A percentile compares a stretch with the other conserved stretches of the same genome.
Evolutionary conservation across 2,113 vertebrate genomes (phyloP).

Genomic region (Toxotes chatareus): DNA sequence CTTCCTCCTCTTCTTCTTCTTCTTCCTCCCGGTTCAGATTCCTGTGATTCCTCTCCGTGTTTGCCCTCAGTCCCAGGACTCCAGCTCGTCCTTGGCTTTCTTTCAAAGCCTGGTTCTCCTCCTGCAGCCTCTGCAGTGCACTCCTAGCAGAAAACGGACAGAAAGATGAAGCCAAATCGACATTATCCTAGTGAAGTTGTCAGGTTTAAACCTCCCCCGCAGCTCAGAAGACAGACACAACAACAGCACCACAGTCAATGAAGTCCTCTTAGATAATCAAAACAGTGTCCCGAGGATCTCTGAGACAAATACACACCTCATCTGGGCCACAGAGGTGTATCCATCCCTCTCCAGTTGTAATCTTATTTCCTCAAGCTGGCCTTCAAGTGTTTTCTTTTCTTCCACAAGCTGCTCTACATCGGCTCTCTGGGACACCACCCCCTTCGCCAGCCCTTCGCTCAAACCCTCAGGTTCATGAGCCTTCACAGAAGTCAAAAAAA

Average conservation of each 20-base stretch:
- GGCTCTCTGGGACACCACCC: background rate
- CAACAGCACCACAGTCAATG: background rate
- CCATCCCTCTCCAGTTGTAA: conserved; percentile 88
- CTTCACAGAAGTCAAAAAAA: conserved; percentile 48
- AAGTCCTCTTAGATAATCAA: background rate
- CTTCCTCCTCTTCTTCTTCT: conserved; percentile 53
- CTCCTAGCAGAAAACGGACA: conserved; percentile 70
- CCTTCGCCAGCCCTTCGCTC: conserved; percentile 25
- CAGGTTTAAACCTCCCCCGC: background rate
- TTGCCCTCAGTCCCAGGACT: conserved; percentile 6
- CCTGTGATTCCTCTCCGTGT: conserved; percentile 22
- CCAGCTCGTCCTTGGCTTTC: conserved; percentile 60
- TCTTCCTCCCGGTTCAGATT: conserved; percentile 32
- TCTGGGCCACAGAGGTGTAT: conserved; percentile 88
- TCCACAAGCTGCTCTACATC: conserved; percentile 76
- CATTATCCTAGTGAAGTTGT: background rate
- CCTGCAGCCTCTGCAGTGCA: conserved; percentile 85
- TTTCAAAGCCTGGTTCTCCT: conserved; percentile 87
- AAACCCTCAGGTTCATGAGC: conserved; percentile 24
- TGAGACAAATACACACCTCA: conserved; percentile 83
- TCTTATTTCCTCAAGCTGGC: conserved; percentile 85
- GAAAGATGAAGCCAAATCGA: background rate
- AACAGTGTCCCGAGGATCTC: background rate
- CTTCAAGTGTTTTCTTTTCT: conserved; percentile 81
- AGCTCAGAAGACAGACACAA: background rate